phyloP scores from a whole-genome alignment of 2,888 invertebrate species.

The Deilephila elpenor region DNA sequence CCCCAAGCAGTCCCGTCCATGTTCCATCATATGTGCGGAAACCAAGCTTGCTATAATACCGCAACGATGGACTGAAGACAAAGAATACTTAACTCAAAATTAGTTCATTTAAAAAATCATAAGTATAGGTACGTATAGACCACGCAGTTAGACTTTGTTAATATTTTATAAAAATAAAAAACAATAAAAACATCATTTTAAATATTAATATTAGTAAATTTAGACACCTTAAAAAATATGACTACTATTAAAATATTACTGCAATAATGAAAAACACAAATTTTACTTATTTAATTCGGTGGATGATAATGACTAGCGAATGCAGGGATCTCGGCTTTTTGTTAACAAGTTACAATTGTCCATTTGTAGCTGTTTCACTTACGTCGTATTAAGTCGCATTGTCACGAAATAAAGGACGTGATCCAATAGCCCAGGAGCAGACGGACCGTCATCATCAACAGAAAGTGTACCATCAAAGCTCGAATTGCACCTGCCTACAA shows the following conservation, averaged over 20 bases:
- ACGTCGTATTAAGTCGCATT: constrained; percentile 77
- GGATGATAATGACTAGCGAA: no score
- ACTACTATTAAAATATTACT: no score
- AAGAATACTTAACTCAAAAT: neutral
- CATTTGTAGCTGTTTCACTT: constrained; percentile 38
- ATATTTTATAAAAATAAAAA: no score
- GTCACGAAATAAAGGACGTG: constrained; percentile 77
- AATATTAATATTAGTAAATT: no score
- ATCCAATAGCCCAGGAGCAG: constrained; percentile 75
- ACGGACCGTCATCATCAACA: constrained; percentile 74
- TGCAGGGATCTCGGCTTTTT: no score
- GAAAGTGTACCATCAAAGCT: constrained; percentile 62
- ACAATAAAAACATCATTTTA: no score
- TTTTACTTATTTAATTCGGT: no score
- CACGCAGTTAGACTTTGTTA: no score
- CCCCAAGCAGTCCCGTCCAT: constrained; percentile 86
- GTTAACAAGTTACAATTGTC: no score
- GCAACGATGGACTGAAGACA: constrained; percentile 54
- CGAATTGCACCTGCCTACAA: constrained; percentile 80
- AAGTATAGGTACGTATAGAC: no score
- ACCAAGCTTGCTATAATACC: constrained; percentile 72
- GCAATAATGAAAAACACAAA: no score
- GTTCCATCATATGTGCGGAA: constrained; percentile 81
- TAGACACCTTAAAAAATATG: no score
- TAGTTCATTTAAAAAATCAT: neutral